Evolutionary conservation across 2,888 invertebrate species (phyloP).

Genomic region (Drosophila recens): DNA sequence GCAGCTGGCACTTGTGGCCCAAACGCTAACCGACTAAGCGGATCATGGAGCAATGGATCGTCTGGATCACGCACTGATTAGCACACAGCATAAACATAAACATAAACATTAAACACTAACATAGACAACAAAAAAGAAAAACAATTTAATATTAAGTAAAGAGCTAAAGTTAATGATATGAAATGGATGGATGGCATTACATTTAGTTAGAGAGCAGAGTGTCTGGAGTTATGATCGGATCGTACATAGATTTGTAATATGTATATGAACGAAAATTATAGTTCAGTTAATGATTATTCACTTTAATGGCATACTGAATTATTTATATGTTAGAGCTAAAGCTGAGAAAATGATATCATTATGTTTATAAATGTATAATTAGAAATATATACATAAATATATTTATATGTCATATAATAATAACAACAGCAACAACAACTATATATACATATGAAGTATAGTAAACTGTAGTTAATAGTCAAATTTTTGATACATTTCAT

Average conservation of each 20-base stretch:
- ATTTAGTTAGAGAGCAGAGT: slow-evolving; percentile 38
- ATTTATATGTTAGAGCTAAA: slow-evolving; percentile 58
- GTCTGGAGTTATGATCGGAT: slow-evolving; percentile 27
- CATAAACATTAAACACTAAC: slow-evolving; percentile 25
- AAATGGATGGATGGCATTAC: slow-evolving; percentile 40
- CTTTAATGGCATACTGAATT: slow-evolving; percentile 54
- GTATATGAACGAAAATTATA: slow-evolving; percentile 45
- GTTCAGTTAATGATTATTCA: slow-evolving; percentile 56
- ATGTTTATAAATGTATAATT: slow-evolving; percentile 71
- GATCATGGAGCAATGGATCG: slow-evolving; percentile 35
- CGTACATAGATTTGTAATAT: slow-evolving; percentile 56
- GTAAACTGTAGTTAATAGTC: slow-evolving; percentile 76
- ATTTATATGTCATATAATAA: slow-evolving; percentile 28
- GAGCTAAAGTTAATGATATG: slow-evolving; percentile 56
- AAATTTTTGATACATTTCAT: slow-evolving; percentile 78
- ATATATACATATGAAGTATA: slow-evolving; percentile 50
- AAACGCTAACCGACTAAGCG: slow-evolving; percentile 87
- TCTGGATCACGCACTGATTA: slow-evolving; percentile 59
- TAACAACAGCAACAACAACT: slow-evolving; percentile 24
- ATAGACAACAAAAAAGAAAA: slow-evolving; percentile 19
- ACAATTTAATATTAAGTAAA: slow-evolving; percentile 41
- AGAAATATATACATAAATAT: slow-evolving; percentile 42
- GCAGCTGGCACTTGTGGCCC: slow-evolving; percentile 91
- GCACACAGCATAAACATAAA: slow-evolving; percentile 44
- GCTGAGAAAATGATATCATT: slow-evolving; percentile 76